phyloP scores from a whole-genome alignment of 2,888 invertebrate genomes.

The Phyllotreta cruciferae region DNA sequence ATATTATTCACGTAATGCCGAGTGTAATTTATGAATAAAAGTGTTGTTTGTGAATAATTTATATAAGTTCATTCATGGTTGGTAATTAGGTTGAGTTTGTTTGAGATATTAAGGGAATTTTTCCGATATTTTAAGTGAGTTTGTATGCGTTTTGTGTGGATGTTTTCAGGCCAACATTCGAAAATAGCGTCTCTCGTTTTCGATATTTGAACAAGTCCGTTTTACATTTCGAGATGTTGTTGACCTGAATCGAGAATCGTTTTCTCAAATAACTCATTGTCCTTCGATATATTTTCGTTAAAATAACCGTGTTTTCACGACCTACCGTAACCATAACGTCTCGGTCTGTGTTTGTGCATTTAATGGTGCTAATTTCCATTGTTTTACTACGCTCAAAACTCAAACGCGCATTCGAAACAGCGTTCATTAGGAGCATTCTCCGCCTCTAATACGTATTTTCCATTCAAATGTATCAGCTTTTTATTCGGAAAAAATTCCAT shows the following conservation, averaged over 20 bases:
- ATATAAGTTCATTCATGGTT: too few species aligned
- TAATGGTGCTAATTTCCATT: slow-evolving; percentile 30
- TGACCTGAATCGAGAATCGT: slow-evolving; percentile 27
- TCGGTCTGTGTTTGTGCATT: slow-evolving; percentile 30
- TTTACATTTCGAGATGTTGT: slow-evolving; percentile 24
- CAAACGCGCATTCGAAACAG: not conserved
- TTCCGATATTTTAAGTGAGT: too few species aligned
- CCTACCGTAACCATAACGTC: slow-evolving; percentile 31
- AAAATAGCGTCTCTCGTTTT: slow-evolving; percentile 19
- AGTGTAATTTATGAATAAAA: too few species aligned
- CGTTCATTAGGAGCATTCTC: too few species aligned
- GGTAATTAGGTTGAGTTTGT: too few species aligned
- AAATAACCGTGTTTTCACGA: slow-evolving; percentile 30
- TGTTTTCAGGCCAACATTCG: slow-evolving; percentile 1
- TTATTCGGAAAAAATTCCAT: too few species aligned
- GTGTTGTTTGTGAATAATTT: too few species aligned
- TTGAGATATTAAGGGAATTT: too few species aligned
- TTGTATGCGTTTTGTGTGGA: not conserved
- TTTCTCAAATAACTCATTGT: slow-evolving; percentile 27
- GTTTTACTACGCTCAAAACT: slow-evolving; percentile 4
- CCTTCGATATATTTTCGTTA: slow-evolving; percentile 30
- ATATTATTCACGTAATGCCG: too few species aligned
- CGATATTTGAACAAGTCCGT: slow-evolving; percentile 25
- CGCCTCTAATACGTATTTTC: too few species aligned
- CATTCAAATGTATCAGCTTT: too few species aligned